phyloP scores from a whole-genome alignment of 2,888 invertebrate species.

The Drosophila algonquin region DNA sequence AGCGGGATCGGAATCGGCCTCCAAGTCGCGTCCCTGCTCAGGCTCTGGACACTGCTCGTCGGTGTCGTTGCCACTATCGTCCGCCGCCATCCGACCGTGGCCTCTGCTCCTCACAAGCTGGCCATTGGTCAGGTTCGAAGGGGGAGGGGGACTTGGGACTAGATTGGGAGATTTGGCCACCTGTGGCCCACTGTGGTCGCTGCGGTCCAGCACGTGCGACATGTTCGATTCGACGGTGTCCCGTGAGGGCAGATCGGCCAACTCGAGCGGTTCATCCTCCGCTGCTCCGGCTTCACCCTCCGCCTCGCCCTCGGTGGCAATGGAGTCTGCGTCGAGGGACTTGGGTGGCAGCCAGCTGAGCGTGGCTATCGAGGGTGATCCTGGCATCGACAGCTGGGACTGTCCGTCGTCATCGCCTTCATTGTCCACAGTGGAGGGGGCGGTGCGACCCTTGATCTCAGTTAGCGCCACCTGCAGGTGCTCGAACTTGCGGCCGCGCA shows the following conservation, averaged over 20 bases:
- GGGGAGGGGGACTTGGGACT: conserved; percentile 29
- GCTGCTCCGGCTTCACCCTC: conserved; percentile 85
- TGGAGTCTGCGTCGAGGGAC: conserved; percentile 83
- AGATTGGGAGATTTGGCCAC: conserved; percentile 16
- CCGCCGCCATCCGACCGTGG: conserved; percentile 43
- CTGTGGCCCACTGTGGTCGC: conserved; percentile 71
- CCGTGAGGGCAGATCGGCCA: conserved; percentile 89
- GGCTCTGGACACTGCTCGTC: conserved; percentile 67
- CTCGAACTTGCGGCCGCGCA: conserved; percentile 96
- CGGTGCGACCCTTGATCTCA: conserved; percentile 84
- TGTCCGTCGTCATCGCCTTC: conserved; percentile 83
- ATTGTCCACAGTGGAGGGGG: conserved; percentile 23
- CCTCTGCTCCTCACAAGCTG: conserved; percentile 14
- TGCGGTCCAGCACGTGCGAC: conserved; percentile 83
- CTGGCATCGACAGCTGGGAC: conserved; percentile 84
- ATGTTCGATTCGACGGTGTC: conserved; percentile 92
- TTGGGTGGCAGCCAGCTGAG: conserved; percentile 89
- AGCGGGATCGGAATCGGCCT: conserved; percentile 44
- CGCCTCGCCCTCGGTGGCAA: conserved; percentile 86
- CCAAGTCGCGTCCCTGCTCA: conserved; percentile 36
- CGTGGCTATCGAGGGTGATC: conserved; percentile 91
- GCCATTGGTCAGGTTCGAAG: conserved; percentile 42
- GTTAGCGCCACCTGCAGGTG: conserved; percentile 94
- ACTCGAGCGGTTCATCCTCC: conserved; percentile 88
- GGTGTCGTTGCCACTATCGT: conserved; percentile 73